Evolutionary conservation across 2,797 vertebrate genomes (phyloP).

Genomic region (Sebastes ruberrimus): DNA sequence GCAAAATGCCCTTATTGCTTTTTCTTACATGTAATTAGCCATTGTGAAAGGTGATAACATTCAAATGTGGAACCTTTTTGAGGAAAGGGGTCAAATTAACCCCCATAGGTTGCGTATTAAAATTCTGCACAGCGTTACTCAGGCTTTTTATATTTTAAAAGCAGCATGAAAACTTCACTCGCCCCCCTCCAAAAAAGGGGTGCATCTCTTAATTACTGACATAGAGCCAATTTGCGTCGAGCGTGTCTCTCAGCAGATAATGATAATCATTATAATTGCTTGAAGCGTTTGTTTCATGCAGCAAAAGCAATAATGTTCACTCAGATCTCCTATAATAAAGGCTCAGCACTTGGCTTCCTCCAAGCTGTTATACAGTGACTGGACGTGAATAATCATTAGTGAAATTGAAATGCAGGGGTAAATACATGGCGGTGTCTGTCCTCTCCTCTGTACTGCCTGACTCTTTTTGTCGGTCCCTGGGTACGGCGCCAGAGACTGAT

Average conservation of each 20-base stretch:
- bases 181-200: constrained; percentile 40
- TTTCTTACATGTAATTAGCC: constrained; percentile 57
- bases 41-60: constrained; percentile 54
- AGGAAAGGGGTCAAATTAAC: constrained; percentile 56
- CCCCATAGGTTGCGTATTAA: constrained; percentile 52
- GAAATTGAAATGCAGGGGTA: constrained; percentile 76
- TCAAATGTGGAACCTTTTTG: constrained; percentile 49
- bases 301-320: constrained; percentile 80
- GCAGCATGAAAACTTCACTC: constrained; percentile 54
- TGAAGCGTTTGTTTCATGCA: constrained; percentile 77
- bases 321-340: constrained; percentile 78
- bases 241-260: constrained; percentile 78
- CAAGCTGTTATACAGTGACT: constrained; percentile 73
- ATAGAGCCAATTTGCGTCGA: constrained; percentile 74
- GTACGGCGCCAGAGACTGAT: constrained; percentile 68
- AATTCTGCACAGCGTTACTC: constrained; percentile 40
- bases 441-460: constrained; percentile 63
- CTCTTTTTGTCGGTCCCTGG: constrained; percentile 65
- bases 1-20: constrained; percentile 27
- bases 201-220: constrained; percentile 79
- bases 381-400: constrained; percentile 79
- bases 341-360: constrained; percentile 69
- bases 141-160: constrained; percentile 60
- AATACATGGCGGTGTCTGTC: constrained; percentile 67
- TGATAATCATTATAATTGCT: constrained; percentile 81